Evolutionary conservation across 1,140 invertebrate genomes (phyloP), one percentile per base, ranked within the genome.

Genomic region (Drosophila serrata): DNA sequence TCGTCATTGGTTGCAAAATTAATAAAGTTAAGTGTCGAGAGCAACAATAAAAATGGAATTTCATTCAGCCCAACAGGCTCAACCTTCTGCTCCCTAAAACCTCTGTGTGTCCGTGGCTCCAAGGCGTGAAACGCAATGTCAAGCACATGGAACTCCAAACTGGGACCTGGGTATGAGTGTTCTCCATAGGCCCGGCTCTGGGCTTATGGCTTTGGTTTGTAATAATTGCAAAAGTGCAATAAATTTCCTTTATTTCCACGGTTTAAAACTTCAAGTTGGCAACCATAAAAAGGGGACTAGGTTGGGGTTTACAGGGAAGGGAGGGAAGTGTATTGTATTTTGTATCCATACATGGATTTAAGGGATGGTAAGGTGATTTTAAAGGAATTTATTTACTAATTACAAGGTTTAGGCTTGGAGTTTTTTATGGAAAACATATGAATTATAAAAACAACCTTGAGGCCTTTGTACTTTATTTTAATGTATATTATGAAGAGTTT

Each of bases 21-120:
- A 87, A 87, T 87, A 87, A 87, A 87, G 84, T 90, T 87, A 87
- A 87, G 84, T 87, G 84, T 87, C 85, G 85, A 77, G 80, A 77
- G 80, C 80, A 84, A 84, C 85, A 87, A 90, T 87, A 87, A 87
- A 87, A 87, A 80, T 75, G 73, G 67, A 87, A 80, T 90, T 87
- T 48, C 70, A 58, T 53, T 39, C 29, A 33, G 55, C 53, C 53
- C 58, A 24, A 6, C n/a, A 19, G 39, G 64, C 53, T 61, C 39
- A 31, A 35, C n/a, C 22, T 58, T 58, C 45, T 40, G 49, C 37
- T 11, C 2, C 37, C 39, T 24, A 24, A 24, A 24, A 24, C 24
- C 24, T 24, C 24, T 45, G 60, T 63, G 60, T 55, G 49, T 42
- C 48, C 33, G 35, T 19, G 39, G 67, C 73, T 49, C 81, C 80